Percentiles rank a stretch among this genome's conserved stretches.
These are phyloP conservation scores for Terebella lapidaria DNA, from an alignment of 2,888 invertebrate genomes.

Conservation along the genomic window DNA sequence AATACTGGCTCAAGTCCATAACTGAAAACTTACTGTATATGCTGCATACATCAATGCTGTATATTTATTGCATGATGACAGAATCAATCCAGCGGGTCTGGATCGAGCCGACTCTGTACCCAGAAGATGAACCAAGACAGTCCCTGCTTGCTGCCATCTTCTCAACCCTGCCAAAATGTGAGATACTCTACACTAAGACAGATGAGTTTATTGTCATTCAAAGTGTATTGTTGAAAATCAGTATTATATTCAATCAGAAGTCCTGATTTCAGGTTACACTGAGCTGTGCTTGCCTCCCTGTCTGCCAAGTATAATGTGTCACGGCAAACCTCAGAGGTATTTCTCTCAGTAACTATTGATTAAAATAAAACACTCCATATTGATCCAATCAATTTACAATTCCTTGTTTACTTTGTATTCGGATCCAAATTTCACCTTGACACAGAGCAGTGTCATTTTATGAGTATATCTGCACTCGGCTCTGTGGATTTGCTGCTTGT, in stretches of 20 bases:
- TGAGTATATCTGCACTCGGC: conserved; percentile 33
- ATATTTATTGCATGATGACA: too few relatives aligned
- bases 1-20: too few relatives aligned
- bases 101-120: conserved; percentile 20
- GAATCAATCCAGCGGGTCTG: conserved; percentile 19
- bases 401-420: too few relatives aligned
- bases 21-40: too few relatives aligned
- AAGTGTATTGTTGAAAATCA: too few relatives aligned
- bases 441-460: conserved; percentile 22
- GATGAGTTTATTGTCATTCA: neutral
- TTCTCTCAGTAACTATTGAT: neutral
- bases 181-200: neutral
- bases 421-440: too few relatives aligned
- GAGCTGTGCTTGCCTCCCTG: conserved; percentile 29
- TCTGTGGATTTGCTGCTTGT: conserved; percentile 37
- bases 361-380: neutral
- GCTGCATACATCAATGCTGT: too few relatives aligned
- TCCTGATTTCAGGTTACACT: conserved; percentile 34
- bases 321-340: neutral
- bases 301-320: neutral
- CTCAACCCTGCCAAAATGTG: neutral
- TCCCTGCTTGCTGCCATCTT: neutral
- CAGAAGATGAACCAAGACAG: conserved; percentile 17
- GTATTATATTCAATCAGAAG: too few relatives aligned
- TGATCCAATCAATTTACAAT: neutral